Conservation (phyloP, 2,888 invertebrate species). For the Autographa pulchrina region DNA sequence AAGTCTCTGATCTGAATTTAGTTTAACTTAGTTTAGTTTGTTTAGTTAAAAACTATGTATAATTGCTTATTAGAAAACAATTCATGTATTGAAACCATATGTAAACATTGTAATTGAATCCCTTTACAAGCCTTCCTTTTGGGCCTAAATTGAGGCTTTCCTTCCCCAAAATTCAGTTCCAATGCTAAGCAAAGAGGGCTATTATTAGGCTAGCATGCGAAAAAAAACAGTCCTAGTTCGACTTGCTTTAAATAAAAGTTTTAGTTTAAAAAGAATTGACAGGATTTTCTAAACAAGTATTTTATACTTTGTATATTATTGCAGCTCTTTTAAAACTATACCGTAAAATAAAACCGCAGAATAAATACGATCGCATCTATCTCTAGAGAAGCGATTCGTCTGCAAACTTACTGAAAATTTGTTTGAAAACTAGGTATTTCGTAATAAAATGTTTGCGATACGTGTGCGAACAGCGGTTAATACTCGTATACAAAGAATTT, state of each 20-base stretch:
- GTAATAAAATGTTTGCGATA: conserved; percentile 28
- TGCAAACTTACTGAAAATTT: conserved; percentile 16
- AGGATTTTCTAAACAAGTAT: neutral
- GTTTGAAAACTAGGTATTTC: conserved; percentile 16
- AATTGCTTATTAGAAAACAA: no score
- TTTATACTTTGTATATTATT: neutral
- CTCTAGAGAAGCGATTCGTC: conserved; percentile 10
- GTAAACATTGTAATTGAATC: no score
- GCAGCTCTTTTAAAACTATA: neutral
- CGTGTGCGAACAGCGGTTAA: conserved; percentile 19
- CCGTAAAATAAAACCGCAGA: conserved; percentile 9
- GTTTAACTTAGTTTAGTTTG: no score
- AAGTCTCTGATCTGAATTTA: no score
- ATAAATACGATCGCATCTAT: conserved; percentile 12
- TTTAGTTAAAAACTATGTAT: no score
- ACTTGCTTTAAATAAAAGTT: neutral
- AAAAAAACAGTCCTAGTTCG: no score
- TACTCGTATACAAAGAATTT: conserved; percentile 27
- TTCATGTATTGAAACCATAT: no score
- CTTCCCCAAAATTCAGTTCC: no score
- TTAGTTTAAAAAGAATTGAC: neutral
- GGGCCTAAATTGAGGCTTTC: no score
- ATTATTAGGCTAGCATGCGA: no score
- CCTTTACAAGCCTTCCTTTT: no score
- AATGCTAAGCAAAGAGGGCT: no score